phyloP scores from a whole-genome alignment of 2,113 vertebrate species.

The Tychaedon coryphoeus region DNA sequence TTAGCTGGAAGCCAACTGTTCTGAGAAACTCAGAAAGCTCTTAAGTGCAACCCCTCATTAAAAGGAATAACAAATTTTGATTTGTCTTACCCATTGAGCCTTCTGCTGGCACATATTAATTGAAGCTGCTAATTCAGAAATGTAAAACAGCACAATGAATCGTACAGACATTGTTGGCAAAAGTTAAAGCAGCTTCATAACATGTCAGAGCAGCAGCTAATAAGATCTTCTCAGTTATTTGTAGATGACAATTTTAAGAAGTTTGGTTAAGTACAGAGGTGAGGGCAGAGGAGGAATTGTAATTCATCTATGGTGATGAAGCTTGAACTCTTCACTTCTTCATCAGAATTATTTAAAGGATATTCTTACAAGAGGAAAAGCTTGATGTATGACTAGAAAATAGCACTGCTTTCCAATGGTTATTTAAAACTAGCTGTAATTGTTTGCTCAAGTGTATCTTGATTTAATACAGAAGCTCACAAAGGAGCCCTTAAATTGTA shows the following conservation, averaged over 20 bases:
- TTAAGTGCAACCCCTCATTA: not conserved
- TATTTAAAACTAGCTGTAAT: not conserved
- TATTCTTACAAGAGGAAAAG: not conserved
- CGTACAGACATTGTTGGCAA: not conserved
- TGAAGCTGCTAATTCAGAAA: not conserved
- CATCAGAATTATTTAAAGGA: not conserved
- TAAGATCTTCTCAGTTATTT: not conserved
- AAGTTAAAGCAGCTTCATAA: not conserved
- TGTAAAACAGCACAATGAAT: not conserved
- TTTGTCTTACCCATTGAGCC: not conserved
- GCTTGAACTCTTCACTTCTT: not conserved
- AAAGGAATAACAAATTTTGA: not conserved
- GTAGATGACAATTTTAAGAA: not conserved
- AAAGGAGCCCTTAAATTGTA: not conserved
- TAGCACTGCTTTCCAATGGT: not conserved
- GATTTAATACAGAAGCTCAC: not conserved
- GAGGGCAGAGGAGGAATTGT: not conserved
- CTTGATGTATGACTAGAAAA: not conserved
- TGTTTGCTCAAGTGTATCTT: not conserved
- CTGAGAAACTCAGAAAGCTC: not conserved
- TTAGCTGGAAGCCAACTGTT: not conserved
- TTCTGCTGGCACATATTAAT: not conserved
- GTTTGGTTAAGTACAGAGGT: not conserved
- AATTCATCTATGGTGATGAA: not conserved
- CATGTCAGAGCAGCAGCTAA: not conserved